Percentiles rank a stretch among this genome's conserved stretches.
Evolutionary conservation across 2,113 vertebrate genomes (phyloP).

Genomic region (Lagopus muta): DNA sequence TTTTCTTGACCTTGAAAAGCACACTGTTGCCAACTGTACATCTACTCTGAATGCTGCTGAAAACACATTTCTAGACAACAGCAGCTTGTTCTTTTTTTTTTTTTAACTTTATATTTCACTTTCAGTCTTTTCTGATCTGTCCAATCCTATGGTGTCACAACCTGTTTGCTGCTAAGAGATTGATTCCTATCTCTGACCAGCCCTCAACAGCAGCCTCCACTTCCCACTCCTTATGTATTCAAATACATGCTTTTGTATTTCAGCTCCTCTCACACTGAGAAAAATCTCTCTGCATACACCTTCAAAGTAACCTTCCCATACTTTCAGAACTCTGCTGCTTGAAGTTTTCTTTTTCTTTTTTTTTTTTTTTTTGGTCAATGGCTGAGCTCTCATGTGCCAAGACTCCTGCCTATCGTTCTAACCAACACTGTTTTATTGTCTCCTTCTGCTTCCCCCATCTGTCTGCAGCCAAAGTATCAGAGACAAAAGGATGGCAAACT

Average conservation of each 20-base stretch:
- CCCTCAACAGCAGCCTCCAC: not conserved
- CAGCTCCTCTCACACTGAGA: not conserved
- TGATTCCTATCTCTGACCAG: not conserved
- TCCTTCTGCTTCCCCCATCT: not conserved
- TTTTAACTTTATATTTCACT: not conserved
- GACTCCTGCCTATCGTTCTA: not conserved
- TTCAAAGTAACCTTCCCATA: not conserved
- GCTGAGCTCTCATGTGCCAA: not conserved
- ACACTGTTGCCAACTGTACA: not conserved
- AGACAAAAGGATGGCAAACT: not conserved
- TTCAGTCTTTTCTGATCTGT: not conserved
- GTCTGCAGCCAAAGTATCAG: not conserved
- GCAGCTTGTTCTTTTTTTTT: not conserved
- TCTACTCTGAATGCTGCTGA: not conserved
- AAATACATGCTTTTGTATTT: fast-evolving
- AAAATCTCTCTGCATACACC: not conserved
- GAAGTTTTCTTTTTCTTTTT: too few species aligned
- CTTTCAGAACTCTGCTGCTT: not conserved
- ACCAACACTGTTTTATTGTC: not conserved
- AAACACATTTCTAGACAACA: not conserved
- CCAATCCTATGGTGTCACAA: not conserved
- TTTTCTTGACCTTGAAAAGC: not conserved
- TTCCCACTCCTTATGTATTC: not conserved
- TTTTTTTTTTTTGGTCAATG: not conserved
- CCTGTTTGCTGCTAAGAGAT: conserved; percentile 1